A percentile compares a stretch with the other conserved stretches of the same genome.
These are phyloP conservation scores for Agrenia bidenticulata DNA, from an alignment of 2,888 invertebrate genomes.

Conservation along the genomic window DNA sequence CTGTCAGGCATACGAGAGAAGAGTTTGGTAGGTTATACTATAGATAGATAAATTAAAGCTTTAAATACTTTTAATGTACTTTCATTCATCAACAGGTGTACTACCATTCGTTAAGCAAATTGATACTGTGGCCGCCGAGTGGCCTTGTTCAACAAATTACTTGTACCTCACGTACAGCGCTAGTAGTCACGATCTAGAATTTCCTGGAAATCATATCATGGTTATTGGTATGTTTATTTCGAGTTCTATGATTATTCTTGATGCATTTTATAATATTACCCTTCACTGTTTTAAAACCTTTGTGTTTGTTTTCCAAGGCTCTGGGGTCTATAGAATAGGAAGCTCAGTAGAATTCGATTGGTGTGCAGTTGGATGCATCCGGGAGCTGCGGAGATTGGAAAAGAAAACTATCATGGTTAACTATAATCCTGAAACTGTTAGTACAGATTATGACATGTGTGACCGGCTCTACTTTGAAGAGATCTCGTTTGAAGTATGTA, in stretches of 20 bases:
- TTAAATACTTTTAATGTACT: not conserved
- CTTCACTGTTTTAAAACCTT: too few species aligned
- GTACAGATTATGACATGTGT: conserved; percentile 96
- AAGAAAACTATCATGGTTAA: conserved; percentile 92
- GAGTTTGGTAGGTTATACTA: conserved; percentile 59
- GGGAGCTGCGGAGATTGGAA: conserved; percentile 82
- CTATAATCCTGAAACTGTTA: conserved; percentile 99
- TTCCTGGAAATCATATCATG: conserved; percentile 76
- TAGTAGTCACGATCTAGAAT: conserved; percentile 72
- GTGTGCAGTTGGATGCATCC: conserved; percentile 95
- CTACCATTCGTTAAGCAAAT: conserved; percentile 92
- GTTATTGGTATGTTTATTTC: conserved; percentile 69
- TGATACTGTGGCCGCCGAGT: conserved; percentile 98
- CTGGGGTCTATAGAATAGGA: conserved; percentile 96
- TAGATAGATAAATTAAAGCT: too few species aligned
- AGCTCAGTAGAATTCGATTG: conserved; percentile 99
- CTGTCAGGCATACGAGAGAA: conserved; percentile 73
- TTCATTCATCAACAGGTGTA: conserved; percentile 67
- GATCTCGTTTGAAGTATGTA: conserved; percentile 83
- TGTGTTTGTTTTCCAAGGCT: conserved; percentile 61
- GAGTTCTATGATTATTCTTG: not conserved
- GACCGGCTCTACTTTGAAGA: conserved; percentile 98
- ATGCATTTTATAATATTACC: not conserved
- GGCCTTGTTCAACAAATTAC: conserved; percentile 98
- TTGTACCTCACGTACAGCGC: conserved; percentile 98